Base-by-base conservation (phyloP, 2,888 invertebrate genomes). In the Drosophila testacea region DNA sequence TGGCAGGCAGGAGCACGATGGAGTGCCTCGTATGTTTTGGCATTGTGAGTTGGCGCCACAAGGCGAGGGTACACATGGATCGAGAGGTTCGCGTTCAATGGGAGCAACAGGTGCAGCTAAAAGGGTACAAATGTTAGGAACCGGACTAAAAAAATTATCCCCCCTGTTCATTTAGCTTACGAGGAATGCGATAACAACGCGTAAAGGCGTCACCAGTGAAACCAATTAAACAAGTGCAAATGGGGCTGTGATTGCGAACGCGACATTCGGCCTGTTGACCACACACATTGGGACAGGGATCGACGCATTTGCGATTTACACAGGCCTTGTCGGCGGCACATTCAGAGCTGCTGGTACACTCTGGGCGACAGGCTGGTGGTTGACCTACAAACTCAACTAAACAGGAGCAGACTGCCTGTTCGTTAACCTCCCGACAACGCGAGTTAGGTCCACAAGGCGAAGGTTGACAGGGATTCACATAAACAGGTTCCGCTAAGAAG, bases 381-480 rank as follows among this genome's bases (percentile, higher is more conserved):
- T 93, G 93, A 50, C 96, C 96, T 59, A 94, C 93, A 82, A 95
- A 95, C 75, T 94, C 94, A 48, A 94, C 93, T 72, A 95, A 92
- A 88, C 96, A 96, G 54, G 95, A 95, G 89, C 96, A 96, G 22
- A 95, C 94, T 0, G 95, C 95, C 93, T 95, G 95, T 30, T 94
- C 94, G 81, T 96, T 96, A 30, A 94, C 91, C 91, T 95, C 95
- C 81, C 95, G 95, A 88, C 97, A 97, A 82, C 95, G 94, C 74
- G 97, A 96, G 89, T 97, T 96, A 6, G 96, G 95, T 39, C 97
- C 97, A 90, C 97, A 97, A 0, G 96, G 96, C 3, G 96, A 95
- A 55, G 96, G 96, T 73, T 93, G 92, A 88, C 97, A 97, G 2
- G 96, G 96, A 85, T 95, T 93, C 4, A 92, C 90, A 65, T 93